Percentiles rank a stretch among this genome's conserved stretches.
These are phyloP conservation scores for Rhagonycha fulva DNA, from an alignment of 2,888 invertebrate species.

Conservation along the genomic window DNA sequence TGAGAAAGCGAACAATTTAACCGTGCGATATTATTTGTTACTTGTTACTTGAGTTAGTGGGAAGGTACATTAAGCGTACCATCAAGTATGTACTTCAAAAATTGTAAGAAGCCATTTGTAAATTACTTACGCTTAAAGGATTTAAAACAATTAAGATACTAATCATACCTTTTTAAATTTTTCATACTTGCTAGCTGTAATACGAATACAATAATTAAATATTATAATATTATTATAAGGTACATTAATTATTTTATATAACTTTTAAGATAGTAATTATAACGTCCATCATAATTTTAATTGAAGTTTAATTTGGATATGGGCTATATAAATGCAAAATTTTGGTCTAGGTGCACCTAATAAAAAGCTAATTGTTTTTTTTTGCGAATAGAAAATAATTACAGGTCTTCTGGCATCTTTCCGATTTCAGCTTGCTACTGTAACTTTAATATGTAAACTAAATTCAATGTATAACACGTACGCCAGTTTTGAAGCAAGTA, in stretches of 20 bases:
- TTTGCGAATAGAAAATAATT: neutral
- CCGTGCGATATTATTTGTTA: slow-evolving; percentile 20
- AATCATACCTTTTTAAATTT: neutral
- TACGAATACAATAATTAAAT: neutral
- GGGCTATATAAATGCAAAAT: neutral
- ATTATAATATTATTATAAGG: neutral
- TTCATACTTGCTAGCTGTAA: neutral
- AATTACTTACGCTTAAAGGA: slow-evolving; percentile 3
- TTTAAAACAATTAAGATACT: slow-evolving; percentile 3
- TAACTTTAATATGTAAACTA: neutral
- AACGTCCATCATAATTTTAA: neutral
- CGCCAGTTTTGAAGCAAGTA: too few species aligned
- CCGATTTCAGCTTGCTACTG: neutral
- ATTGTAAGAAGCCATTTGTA: neutral
- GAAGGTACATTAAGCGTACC: neutral
- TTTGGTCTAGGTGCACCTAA: neutral
- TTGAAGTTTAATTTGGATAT: neutral
- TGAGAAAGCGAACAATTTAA: slow-evolving; percentile 15
- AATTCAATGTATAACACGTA: neutral
- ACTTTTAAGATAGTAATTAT: neutral
- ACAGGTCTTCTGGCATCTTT: neutral
- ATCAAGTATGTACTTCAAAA: neutral
- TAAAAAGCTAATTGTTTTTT: neutral
- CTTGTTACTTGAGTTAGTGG: neutral
- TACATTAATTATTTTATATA: neutral